Conservation (phyloP, 2,113 vertebrate genomes). For the Tyrannus savana region DNA sequence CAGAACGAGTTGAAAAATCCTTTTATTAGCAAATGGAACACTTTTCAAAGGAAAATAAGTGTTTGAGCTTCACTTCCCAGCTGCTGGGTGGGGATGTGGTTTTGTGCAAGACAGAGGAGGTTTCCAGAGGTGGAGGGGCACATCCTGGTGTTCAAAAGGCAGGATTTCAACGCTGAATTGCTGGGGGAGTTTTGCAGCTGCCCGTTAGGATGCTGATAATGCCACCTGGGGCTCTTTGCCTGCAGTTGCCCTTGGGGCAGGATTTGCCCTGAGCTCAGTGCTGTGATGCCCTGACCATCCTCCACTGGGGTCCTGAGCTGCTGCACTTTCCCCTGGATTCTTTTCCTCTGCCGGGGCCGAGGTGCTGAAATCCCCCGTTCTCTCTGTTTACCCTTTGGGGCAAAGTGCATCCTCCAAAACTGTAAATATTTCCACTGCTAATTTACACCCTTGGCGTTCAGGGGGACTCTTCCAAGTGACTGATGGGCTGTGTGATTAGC, state of each 20-base stretch:
- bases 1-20: neutral
- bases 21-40: neutral
- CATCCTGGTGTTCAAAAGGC: neutral
- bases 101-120: neutral
- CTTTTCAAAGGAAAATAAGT: neutral
- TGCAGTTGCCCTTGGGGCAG: neutral
- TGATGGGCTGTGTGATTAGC: neutral
- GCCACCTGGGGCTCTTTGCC: neutral
- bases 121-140: neutral
- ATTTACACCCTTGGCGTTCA: constrained; percentile 11
- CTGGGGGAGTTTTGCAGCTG: neutral
- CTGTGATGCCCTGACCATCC: neutral
- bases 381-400: constrained; percentile 10
- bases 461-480: neutral
- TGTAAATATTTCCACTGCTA: constrained; percentile 25
- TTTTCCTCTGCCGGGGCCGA: neutral
- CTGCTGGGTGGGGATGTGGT: neutral
- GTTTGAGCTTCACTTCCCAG: neutral
- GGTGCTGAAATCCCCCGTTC: neutral
- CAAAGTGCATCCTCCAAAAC: neutral
- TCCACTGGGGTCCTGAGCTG: neutral
- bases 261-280: neutral
- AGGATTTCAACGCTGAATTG: neutral
- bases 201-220: neutral
- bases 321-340: neutral